Conservation (phyloP, 2,888 invertebrate genomes). For the Tanytarsus gracilentus region DNA sequence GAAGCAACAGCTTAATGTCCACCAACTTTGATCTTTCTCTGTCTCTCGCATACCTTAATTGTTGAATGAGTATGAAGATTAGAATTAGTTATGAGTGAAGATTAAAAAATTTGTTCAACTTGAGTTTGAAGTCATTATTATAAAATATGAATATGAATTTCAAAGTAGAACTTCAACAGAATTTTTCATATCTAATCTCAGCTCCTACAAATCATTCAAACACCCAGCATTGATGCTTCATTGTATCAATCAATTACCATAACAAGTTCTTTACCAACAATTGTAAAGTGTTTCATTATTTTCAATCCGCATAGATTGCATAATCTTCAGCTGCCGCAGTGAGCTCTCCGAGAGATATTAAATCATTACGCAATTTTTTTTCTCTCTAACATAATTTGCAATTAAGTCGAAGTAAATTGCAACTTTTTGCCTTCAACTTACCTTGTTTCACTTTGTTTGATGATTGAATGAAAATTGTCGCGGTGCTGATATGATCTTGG, state of each 20-base stretch:
- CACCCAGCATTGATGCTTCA: background rate
- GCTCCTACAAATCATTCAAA: background rate
- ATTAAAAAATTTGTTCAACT: too few relatives aligned
- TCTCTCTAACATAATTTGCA: background rate
- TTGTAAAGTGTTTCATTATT: constrained; percentile 12
- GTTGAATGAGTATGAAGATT: too few relatives aligned
- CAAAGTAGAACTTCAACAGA: too few relatives aligned
- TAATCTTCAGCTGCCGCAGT: background rate
- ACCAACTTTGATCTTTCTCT: too few relatives aligned
- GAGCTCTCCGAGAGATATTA: background rate
- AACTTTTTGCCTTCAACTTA: background rate
- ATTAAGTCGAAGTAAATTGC: background rate
- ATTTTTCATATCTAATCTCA: too few relatives aligned
- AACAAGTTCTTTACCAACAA: background rate
- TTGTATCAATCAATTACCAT: background rate
- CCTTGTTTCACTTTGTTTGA: background rate
- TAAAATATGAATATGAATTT: too few relatives aligned
- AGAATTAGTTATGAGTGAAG: too few relatives aligned
- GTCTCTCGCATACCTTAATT: too few relatives aligned
- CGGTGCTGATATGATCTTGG: too few relatives aligned
- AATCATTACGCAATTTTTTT: constrained; percentile 8
- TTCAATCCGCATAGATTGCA: background rate
- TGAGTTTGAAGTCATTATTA: too few relatives aligned
- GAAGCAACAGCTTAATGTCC: too few relatives aligned
- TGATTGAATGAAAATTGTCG: background rate